Base-by-base conservation (phyloP, 2,113 vertebrate species). In the Otus sunia region DNA sequence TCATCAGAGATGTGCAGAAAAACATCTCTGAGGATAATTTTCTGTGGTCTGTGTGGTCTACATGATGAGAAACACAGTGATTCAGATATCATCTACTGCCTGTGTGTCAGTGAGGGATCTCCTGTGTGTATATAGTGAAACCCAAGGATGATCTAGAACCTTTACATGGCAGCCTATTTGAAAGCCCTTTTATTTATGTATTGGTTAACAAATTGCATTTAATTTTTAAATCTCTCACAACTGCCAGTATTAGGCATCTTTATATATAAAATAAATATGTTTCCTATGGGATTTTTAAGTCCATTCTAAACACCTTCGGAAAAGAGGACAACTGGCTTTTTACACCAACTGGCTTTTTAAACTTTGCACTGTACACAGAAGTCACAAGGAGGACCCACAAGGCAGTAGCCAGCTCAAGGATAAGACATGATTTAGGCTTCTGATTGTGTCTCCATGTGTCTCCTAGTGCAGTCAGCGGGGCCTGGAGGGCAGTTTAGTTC, bases 291-390 rank as follows among this genome's bases (percentile, higher is more conserved):
- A 45, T 85, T 77, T 77, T 74, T 5, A 49, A 50, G 34, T 27
- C 18, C 30, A 20, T 89, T 91, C 30, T 55, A 85, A 81, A 52
- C 7, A 39, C 8, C 14, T 59, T 82, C 43, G 47, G 37, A 56
- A 75, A 90, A 78, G 43, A 82, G 13, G n/a, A 12, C 39, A 62
- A 7, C 2, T 75, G 30, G 5, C 5, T 85, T 93, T 83, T 45
- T 16, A 13, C 26, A 23, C 0, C 0, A 11, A n/a, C n/a, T n/a
- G n/a, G n/a, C n/a, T n/a, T 73, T 14, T 59, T 41, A 18, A 81
- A 71, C 41, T 76, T 60, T 55, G 45, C 27, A 45, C 22, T 2
- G 0, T 15, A 45, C 22, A 22, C 3, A 1, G 12, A n/a, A 53
- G 29, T 73, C 59, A 60, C 41, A 52, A 73, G 53, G 12, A 83